Evolutionary conservation across 2,113 vertebrate species (phyloP).

Genomic region (Mionectes macconnelli): DNA sequence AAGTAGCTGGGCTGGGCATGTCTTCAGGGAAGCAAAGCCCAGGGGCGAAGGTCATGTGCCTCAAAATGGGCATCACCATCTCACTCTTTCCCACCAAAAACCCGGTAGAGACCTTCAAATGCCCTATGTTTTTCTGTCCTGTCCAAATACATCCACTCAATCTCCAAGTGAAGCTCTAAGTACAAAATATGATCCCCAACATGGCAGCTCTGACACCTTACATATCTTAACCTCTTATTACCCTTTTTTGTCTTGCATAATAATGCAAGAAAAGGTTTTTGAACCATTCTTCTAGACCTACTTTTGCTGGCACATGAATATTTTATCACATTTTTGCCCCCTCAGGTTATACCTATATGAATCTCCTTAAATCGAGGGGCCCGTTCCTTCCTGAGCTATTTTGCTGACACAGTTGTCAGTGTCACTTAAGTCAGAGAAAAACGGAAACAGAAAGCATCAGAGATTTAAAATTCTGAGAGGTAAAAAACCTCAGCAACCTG

Average conservation of each 20-base stretch:
- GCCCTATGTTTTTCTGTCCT: background rate
- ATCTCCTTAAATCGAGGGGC: background rate
- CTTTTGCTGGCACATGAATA: background rate
- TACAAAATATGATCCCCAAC: background rate
- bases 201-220: background rate
- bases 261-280: background rate
- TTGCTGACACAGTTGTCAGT: background rate
- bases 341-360: background rate
- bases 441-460: background rate
- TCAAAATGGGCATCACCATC: background rate
- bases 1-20: background rate
- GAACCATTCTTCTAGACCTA: background rate
- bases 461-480: background rate
- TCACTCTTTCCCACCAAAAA: background rate
- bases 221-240: background rate
- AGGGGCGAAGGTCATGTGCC: background rate
- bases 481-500: background rate
- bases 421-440: background rate
- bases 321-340: background rate
- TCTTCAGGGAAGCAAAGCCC: background rate
- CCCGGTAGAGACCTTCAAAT: background rate
- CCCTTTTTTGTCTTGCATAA: background rate
- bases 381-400: background rate
- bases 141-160: background rate
- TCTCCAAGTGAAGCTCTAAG: background rate